A percentile compares a stretch with the other conserved stretches of the same genome.
These are phyloP conservation scores for Cyanoderma ruficeps DNA, from an alignment of 2,113 vertebrate genomes.

Conservation along the genomic window DNA sequence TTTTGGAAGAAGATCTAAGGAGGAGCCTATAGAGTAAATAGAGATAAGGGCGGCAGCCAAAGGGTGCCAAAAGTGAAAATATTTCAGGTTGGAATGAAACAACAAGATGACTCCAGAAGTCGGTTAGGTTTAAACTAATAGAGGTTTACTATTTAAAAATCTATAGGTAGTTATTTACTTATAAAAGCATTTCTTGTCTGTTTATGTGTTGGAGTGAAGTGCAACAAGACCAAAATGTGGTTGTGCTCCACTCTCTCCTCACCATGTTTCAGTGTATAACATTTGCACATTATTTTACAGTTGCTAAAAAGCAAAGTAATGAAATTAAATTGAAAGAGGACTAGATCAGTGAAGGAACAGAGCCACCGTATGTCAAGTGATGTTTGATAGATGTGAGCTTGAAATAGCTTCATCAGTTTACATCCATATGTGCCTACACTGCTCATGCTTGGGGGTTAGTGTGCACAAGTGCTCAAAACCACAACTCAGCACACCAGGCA, in stretches of 20 bases:
- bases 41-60: not conserved
- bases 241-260: not conserved
- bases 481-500: not conserved
- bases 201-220: not conserved
- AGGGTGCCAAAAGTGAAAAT: not conserved
- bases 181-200: not conserved
- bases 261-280: not conserved
- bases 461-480: not conserved
- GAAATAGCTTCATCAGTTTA: not conserved
- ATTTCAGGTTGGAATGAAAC: not conserved
- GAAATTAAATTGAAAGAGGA: not conserved
- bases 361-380: not conserved
- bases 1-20: conserved; percentile 7
- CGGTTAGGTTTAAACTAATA: not conserved
- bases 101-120: not conserved
- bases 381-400: not conserved
- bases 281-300: not conserved
- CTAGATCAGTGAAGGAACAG: not conserved
- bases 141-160: not conserved
- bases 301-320: conserved; percentile 8
- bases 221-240: not conserved
- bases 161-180: not conserved
- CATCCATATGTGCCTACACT: not conserved
- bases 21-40: not conserved
- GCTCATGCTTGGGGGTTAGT: not conserved